phyloP scores from a whole-genome alignment of 2,797 vertebrate species.

The Sebastes itinus region DNA sequence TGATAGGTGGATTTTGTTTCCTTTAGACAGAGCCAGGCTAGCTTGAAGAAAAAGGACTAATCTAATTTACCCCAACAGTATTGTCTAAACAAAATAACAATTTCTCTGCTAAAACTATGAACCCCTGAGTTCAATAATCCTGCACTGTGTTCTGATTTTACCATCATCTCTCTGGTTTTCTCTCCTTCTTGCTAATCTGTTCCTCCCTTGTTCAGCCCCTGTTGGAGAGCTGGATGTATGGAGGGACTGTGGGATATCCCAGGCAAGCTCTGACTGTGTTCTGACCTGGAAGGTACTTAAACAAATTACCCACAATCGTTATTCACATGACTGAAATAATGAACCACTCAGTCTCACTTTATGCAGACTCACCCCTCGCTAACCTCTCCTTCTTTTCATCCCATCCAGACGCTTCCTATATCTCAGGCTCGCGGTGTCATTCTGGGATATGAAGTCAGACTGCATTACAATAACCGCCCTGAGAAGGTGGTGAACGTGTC shows the following conservation, averaged over 20 bases:
- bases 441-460: slow-evolving; percentile 60
- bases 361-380: background rate
- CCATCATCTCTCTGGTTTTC: background rate
- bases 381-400: slow-evolving; percentile 2
- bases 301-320: background rate
- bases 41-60: too few relatives aligned
- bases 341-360: background rate
- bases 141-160: background rate
- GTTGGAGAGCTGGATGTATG: slow-evolving; percentile 77
- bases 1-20: too few relatives aligned
- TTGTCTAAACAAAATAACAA: background rate
- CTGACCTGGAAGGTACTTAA: slow-evolving; percentile 79
- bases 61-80: background rate
- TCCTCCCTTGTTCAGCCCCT: slow-evolving; percentile 64
- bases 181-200: background rate
- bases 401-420: slow-evolving; percentile 65
- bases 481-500: slow-evolving; percentile 25
- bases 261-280: slow-evolving; percentile 55
- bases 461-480: slow-evolving; percentile 34
- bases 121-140: background rate
- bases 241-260: slow-evolving; percentile 69
- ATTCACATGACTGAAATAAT: background rate
- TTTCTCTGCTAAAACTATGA: background rate
- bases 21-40: too few relatives aligned
- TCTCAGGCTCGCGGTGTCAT: slow-evolving; percentile 67